These are phyloP conservation scores for Pseudorectes ferrugineus DNA, from an alignment of 2,113 vertebrate genomes.

Conservation along the genomic window DNA sequence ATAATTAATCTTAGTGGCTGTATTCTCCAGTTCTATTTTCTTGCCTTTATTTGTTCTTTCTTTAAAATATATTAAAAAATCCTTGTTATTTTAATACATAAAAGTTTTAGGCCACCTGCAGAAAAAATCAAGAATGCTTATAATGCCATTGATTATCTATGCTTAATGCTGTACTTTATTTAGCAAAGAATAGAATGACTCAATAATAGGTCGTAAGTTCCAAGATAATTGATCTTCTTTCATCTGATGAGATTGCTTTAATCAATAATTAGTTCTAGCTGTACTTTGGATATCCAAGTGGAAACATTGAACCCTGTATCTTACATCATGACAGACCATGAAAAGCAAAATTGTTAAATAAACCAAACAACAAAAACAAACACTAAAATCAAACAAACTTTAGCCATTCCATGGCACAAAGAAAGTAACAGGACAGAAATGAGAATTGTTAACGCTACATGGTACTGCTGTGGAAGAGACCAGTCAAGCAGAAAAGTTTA, in stretches of 20 bases:
- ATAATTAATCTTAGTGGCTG: background rate
- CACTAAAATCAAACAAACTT: background rate
- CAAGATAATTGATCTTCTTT: background rate
- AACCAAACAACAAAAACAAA: background rate
- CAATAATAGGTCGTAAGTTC: background rate
- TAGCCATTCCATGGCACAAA: background rate
- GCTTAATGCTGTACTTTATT: background rate
- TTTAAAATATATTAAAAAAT: background rate
- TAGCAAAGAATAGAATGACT: background rate
- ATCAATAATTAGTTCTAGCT: background rate
- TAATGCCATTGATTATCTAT: background rate
- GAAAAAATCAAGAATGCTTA: background rate
- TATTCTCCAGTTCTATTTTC: background rate
- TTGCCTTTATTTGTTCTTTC: background rate
- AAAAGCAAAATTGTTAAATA: background rate
- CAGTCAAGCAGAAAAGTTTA: background rate
- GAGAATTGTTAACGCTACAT: background rate
- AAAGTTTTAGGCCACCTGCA: background rate
- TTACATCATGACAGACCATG: background rate
- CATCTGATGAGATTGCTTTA: background rate
- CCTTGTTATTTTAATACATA: background rate
- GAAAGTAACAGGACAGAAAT: background rate
- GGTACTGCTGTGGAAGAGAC: background rate
- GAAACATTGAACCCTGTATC: background rate
- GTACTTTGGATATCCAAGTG: background rate